Evolutionary conservation across 2,797 vertebrate species (phyloP).

Genomic region (Erethizon dorsatum): DNA sequence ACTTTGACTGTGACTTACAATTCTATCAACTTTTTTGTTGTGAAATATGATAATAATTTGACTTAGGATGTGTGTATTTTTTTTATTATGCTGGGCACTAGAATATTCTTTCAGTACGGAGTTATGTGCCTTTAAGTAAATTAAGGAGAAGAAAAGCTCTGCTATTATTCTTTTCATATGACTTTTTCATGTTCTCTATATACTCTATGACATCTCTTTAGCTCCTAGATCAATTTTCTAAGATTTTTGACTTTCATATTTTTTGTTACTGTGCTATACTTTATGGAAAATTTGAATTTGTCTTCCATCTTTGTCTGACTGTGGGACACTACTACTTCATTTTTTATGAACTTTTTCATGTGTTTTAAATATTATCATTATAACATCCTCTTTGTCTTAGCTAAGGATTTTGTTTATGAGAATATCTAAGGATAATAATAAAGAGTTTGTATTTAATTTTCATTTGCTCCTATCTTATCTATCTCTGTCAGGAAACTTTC

Average conservation of each 20-base stretch:
- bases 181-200: background rate
- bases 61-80: background rate
- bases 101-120: background rate
- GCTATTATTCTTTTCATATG: background rate
- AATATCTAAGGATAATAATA: conserved; percentile 12
- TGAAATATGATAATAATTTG: background rate
- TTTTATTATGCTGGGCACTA: background rate
- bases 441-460: background rate
- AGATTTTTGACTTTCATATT: background rate
- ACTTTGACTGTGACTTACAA: background rate
- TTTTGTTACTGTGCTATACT: background rate
- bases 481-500: background rate
- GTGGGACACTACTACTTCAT: background rate
- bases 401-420: background rate
- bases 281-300: background rate
- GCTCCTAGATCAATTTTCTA: background rate
- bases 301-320: background rate
- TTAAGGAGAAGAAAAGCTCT: background rate
- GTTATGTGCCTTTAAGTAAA: background rate
- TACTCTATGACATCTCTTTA: background rate
- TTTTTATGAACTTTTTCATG: background rate
- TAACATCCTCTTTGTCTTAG: background rate
- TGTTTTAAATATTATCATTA: background rate
- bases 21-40: background rate
- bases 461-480: background rate